Conservation (phyloP, 2,113 vertebrate genomes). For the Oryzias javanicus region DNA sequence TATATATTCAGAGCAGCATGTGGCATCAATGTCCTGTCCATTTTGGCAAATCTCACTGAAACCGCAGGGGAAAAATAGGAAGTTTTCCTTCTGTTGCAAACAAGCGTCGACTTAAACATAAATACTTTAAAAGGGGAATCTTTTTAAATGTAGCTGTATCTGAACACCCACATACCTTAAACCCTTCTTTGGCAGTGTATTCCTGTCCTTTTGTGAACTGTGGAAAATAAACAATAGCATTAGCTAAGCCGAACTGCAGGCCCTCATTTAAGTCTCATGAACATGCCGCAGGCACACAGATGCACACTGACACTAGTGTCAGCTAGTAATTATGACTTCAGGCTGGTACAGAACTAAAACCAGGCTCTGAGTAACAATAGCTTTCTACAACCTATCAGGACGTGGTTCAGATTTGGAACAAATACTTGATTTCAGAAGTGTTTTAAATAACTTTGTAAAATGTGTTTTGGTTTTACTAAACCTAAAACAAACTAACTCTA, state of each 20-base stretch:
- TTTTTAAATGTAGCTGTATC: not conserved
- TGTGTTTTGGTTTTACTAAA: no score
- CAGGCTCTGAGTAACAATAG: constrained; percentile 48
- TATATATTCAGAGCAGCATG: no score
- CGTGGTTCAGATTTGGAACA: not conserved
- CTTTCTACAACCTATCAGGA: not conserved
- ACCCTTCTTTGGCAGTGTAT: constrained; percentile 94
- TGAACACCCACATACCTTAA: constrained; percentile 80
- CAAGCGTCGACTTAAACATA: not conserved
- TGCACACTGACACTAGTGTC: constrained; percentile 40
- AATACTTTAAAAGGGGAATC: not conserved
- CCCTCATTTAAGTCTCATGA: constrained; percentile 53
- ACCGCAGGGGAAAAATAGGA: no score
- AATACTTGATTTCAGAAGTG: no score
- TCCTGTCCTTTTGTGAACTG: constrained; percentile 89
- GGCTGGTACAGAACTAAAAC: constrained; percentile 45
- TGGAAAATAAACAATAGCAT: constrained; percentile 64
- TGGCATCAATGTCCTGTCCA: no score
- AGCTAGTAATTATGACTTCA: constrained; percentile 58
- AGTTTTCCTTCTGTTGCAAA: no score
- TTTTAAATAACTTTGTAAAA: no score
- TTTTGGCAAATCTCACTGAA: no score
- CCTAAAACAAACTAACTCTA: no score
- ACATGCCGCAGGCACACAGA: constrained; percentile 48
- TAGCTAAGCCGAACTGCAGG: constrained; percentile 46